Percentiles rank a stretch among this genome's conserved stretches.
These are phyloP conservation scores for Ciconia nigra DNA, from an alignment of 2,797 vertebrate genomes.

Conservation along the genomic window DNA sequence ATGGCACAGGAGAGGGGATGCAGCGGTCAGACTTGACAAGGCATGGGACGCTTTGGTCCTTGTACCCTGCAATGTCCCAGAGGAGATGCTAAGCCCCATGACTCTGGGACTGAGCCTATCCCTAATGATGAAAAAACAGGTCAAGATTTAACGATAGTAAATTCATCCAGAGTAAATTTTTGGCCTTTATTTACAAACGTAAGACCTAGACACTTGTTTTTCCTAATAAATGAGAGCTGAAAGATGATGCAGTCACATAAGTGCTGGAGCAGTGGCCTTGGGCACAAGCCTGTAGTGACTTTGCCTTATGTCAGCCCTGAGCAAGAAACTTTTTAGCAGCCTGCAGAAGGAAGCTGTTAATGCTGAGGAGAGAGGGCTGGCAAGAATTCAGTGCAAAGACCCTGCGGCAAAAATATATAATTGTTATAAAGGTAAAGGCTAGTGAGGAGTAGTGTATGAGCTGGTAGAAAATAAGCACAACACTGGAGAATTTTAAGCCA, in stretches of 20 bases:
- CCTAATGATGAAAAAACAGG: not conserved
- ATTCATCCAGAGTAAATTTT: not conserved
- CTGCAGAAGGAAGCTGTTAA: not conserved
- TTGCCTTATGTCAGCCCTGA: not conserved
- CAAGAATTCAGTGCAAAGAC: not conserved
- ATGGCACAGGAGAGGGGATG: not conserved
- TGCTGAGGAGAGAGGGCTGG: not conserved
- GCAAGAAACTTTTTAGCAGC: not conserved
- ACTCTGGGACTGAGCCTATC: not conserved
- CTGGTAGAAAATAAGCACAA: not conserved
- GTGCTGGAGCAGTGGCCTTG: not conserved
- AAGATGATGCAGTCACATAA: not conserved
- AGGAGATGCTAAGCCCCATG: not conserved
- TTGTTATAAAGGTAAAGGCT: not conserved
- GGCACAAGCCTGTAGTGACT: not conserved
- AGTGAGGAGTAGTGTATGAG: not conserved
- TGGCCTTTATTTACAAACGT: not conserved
- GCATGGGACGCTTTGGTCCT: not conserved
- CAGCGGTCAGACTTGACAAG: rapidly evolving
- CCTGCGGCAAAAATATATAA: not conserved
- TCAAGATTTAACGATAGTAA: not conserved
- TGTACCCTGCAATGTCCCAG: not conserved
- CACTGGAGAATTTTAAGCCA: not conserved
- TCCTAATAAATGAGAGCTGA: not conserved
- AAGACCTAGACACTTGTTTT: not conserved